Evolutionary conservation across 1,140 invertebrate species (phyloP), one percentile per base, ranked within the genome.

Genomic region (honey bee (Apis mellifera)): DNA sequence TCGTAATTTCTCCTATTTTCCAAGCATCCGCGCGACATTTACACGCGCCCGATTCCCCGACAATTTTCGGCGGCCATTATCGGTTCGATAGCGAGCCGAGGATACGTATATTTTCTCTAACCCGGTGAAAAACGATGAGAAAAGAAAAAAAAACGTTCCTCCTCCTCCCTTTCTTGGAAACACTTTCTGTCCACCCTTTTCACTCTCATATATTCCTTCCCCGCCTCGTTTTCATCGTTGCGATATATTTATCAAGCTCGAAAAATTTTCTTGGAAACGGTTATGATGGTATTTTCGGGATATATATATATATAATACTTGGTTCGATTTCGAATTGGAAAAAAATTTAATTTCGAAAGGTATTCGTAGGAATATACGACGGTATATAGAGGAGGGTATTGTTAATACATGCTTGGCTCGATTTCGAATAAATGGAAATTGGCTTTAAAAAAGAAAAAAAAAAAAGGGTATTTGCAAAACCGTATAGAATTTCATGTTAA

Each of bases 1-100:
- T 76, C 79, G 26, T 82, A 82, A 82, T 76, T 76, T 42, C 64
- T 76, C 23, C 23, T 68, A 19, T 54, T 60, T 76, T 69, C 23
- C 23, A 68, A 68, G 64, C 9, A 23, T 21, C 54, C 42, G 5
- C 23, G 50, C 60, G 70, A 55, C 78, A 65, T n/a, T 52, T 32
- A 55, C 57, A 23, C 19, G 19, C 21, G 13, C 60, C 60, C 26
- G 59, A 9, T 23, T 11, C 32, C 32, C 1, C 11, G 19, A 9
- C 79, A 52, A 75, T 59, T 81, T 81, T 66, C 26, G 57, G n/a
- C 50, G 50, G 11, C 59, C 32, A 74, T 80, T 80, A 74, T 54
- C 13, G 7, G 21, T 54, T 73, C 64, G 78, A 73, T 12, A n/a
- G n/a, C n/a, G n/a, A n/a, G 11, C 32, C 55, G 21, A n/a, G 26